Evolutionary conservation across 2,113 vertebrate genomes (phyloP).

Genomic region (Corythornis madagascariensis): DNA sequence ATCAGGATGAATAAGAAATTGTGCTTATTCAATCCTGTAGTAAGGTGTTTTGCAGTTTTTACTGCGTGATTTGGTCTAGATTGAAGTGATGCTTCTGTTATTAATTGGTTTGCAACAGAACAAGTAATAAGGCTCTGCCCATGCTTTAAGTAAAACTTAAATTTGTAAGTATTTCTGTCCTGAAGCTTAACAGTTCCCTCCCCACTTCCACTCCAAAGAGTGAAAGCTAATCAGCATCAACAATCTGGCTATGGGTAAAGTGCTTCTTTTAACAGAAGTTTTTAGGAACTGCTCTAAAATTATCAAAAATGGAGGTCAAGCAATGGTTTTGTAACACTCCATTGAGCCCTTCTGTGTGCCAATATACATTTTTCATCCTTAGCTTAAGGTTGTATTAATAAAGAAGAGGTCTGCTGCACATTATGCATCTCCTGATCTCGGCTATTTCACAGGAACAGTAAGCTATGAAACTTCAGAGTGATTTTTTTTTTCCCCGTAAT

Average conservation of each 20-base stretch:
- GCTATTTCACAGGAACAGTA: conserved; percentile 61
- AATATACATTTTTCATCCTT: conserved; percentile 66
- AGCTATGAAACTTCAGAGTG: conserved; percentile 62
- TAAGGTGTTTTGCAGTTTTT: neutral
- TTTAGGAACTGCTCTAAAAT: conserved; percentile 48
- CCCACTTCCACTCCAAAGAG: neutral
- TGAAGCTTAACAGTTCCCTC: neutral
- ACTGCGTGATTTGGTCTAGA: neutral
- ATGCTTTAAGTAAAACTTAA: neutral
- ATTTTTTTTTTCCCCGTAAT: conserved; percentile 51
- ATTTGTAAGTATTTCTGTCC: neutral
- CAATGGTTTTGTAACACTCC: conserved; percentile 46
- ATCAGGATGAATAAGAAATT: neutral
- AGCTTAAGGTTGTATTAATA: conserved; percentile 73
- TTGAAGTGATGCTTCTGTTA: neutral
- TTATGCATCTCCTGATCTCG: conserved; percentile 63
- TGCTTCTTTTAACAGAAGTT: conserved; percentile 34
- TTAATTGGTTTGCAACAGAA: neutral
- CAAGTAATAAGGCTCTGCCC: neutral
- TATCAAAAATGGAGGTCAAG: conserved; percentile 54
- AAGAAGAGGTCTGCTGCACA: conserved; percentile 70
- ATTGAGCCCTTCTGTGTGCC: conserved; percentile 39
- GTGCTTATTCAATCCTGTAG: neutral
- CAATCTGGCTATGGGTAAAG: neutral
- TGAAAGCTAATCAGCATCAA: neutral